Percentiles rank a stretch among this genome's conserved stretches.
Conservation (phyloP, 2,888 invertebrate species). For the Hydriomena furcata region DNA sequence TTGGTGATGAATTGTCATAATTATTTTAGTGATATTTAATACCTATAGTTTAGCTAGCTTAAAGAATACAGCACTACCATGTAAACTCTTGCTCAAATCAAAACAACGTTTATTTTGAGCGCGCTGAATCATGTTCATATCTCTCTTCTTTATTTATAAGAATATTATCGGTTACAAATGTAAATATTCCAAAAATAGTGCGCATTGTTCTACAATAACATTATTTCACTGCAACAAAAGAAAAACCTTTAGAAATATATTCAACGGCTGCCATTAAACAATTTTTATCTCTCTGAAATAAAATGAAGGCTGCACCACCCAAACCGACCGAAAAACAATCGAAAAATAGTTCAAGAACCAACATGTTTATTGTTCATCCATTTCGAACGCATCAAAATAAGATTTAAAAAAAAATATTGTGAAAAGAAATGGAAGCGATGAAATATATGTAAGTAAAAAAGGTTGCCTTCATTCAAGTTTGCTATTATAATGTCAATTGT, state of each 20-base stretch:
- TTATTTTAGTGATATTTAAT: no score
- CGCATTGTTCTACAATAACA: constrained; percentile 24
- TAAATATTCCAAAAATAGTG: constrained; percentile 23
- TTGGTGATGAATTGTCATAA: no score
- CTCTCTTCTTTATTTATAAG: not conserved
- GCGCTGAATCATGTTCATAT: constrained; percentile 3
- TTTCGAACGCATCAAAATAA: constrained; percentile 16
- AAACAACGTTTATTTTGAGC: no score
- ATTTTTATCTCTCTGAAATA: constrained; percentile 51
- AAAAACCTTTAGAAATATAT: constrained; percentile 39
- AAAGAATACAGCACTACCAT: no score
- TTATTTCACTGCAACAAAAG: constrained; percentile 27
- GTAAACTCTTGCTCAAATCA: no score
- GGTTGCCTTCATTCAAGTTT: constrained; percentile 27
- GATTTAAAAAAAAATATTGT: constrained; percentile 13
- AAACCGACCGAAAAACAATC: constrained; percentile 45
- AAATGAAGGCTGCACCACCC: constrained; percentile 43
- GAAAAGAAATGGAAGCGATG: constrained; percentile 34
- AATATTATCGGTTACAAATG: constrained; percentile 12
- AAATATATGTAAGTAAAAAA: constrained; percentile 39
- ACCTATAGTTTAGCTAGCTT: no score
- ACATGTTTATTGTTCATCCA: constrained; percentile 15
- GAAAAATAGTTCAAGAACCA: constrained; percentile 22
- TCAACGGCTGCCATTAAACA: constrained; percentile 46
- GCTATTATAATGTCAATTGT: constrained; percentile 77